A percentile compares a stretch with the other conserved stretches of the same genome.
Evolutionary conservation across 1,140 invertebrate species (phyloP).

Genomic region (Drosophila triauraria): DNA sequence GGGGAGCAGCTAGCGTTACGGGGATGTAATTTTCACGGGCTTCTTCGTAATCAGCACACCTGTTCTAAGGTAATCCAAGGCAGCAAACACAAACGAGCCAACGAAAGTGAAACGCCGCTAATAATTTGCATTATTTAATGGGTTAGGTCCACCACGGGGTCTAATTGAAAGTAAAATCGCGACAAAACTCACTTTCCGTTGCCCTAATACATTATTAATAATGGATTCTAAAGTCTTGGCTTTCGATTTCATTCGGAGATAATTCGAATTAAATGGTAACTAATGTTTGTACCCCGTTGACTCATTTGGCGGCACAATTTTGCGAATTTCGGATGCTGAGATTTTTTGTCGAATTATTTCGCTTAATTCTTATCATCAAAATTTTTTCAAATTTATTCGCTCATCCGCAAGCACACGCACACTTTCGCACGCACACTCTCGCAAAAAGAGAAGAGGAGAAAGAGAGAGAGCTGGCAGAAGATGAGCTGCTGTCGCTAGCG

Average conservation of each 20-base stretch:
- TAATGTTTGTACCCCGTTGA: slow-evolving; percentile 19
- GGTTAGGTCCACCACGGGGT: slow-evolving; percentile 15
- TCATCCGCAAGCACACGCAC: slow-evolving; percentile 17
- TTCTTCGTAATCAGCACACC: slow-evolving; percentile 77
- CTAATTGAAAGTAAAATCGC: slow-evolving; percentile 72
- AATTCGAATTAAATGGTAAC: slow-evolving; percentile 25
- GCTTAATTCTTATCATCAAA: slow-evolving; percentile 38
- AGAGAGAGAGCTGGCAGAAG: neutral
- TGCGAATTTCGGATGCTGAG: slow-evolving; percentile 16
- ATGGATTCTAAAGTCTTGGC: slow-evolving; percentile 26
- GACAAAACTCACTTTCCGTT: slow-evolving; percentile 71
- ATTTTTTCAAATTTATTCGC: slow-evolving; percentile 33
- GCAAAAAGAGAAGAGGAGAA: slow-evolving; percentile 10
- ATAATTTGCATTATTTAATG: slow-evolving; percentile 71
- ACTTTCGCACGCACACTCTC: slow-evolving; percentile 2
- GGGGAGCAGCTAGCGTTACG: neutral
- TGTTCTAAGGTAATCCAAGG: slow-evolving; percentile 51
- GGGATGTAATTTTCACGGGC: slow-evolving; percentile 67
- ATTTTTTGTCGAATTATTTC: slow-evolving; percentile 35
- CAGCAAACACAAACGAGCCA: slow-evolving; percentile 15
- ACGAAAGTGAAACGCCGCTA: slow-evolving; percentile 77
- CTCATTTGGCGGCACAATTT: slow-evolving; percentile 29
- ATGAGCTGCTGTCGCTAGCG: neutral
- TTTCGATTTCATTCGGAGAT: slow-evolving; percentile 49
- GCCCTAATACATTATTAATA: slow-evolving; percentile 72